Percentiles rank a stretch among this genome's conserved stretches.
phyloP scores from a whole-genome alignment of 2,888 invertebrate genomes.

The Chromoteleia sp. region DNA sequence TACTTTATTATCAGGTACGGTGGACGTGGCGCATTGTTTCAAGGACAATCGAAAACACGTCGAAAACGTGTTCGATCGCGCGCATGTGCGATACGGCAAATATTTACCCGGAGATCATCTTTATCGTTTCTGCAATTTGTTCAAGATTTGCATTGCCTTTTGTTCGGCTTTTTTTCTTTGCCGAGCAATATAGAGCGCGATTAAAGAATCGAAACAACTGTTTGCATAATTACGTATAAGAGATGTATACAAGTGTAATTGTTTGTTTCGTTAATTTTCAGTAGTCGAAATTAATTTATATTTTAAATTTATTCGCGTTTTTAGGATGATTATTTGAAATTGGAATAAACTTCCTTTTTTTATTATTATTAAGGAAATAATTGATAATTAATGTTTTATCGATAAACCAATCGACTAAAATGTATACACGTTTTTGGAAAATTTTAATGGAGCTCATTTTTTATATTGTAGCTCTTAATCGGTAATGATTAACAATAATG shows the following conservation, averaged over 20 bases:
- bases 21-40: conserved; percentile 30
- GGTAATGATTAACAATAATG: too few species aligned
- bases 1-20: conserved; percentile 21
- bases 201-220: neutral
- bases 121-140: conserved; percentile 26
- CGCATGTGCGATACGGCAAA: conserved; percentile 4
- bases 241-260: neutral
- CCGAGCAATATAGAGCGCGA: neutral
- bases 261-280: neutral
- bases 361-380: too few species aligned
- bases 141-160: conserved; percentile 15
- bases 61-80: too few species aligned
- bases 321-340: too few species aligned
- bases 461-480: too few species aligned
- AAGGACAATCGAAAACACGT: conserved; percentile 37
- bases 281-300: too few species aligned
- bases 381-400: too few species aligned
- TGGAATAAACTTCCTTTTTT: too few species aligned
- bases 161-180: conserved; percentile 9
- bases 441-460: too few species aligned
- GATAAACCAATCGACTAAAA: too few species aligned
- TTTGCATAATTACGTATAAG: neutral
- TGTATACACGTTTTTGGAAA: too few species aligned
- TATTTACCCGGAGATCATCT: conserved; percentile 21
- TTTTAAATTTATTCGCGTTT: too few species aligned